Conservation (phyloP, 2,888 invertebrate species). For the Zhengitettix transpicula region DNA sequence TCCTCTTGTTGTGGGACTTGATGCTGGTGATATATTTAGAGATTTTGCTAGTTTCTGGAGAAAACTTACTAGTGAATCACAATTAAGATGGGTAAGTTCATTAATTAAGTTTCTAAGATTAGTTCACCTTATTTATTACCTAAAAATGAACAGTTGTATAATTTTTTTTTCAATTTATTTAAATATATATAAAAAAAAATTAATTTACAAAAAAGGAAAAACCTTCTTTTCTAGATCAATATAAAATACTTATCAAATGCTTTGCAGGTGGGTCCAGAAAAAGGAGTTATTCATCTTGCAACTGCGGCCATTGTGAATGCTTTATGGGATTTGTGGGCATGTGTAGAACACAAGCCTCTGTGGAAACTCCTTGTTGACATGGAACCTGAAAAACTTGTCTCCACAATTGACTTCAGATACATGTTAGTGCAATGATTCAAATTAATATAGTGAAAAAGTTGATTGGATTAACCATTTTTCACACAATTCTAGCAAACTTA, state of each 20-base stretch:
- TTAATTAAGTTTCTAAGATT: neutral
- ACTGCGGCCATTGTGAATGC: conserved; percentile 79
- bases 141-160: neutral
- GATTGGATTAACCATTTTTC: neutral
- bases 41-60: conserved; percentile 71
- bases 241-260: too few relatives aligned
- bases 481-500: neutral
- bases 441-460: too few relatives aligned
- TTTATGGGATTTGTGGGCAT: conserved; percentile 84
- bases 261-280: conserved; percentile 69
- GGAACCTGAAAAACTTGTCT: conserved; percentile 69
- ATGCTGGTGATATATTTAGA: conserved; percentile 50
- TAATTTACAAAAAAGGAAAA: neutral
- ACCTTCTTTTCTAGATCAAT: too few relatives aligned
- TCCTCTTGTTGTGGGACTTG: conserved; percentile 48
- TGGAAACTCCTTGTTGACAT: conserved; percentile 75
- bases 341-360: conserved; percentile 64
- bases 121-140: too few relatives aligned
- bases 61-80: conserved; percentile 66
- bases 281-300: conserved; percentile 77
- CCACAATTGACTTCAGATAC: conserved; percentile 71
- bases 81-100: conserved; percentile 68
- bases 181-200: neutral
- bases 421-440: conserved; percentile 25
- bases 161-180: neutral